Evolutionary conservation across 2,113 vertebrate genomes (phyloP), one percentile per base, ranked within the genome.

Genomic region (Hemiprocne comata): DNA sequence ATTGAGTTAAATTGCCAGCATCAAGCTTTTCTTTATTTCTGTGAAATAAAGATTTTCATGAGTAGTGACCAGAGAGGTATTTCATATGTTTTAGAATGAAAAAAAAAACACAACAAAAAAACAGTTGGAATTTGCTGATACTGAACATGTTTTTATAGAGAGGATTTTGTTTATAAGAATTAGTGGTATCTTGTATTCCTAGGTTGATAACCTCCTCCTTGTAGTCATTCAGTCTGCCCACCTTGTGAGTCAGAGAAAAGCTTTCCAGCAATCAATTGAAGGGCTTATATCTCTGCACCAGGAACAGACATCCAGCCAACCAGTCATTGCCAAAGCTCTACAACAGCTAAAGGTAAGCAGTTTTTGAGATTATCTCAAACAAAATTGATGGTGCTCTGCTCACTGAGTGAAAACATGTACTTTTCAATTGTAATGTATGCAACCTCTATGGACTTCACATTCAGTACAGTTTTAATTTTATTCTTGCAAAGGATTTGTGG

Each of bases 301-400:
- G 34, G 99, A 99, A 64, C 99, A 99, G 97, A 99, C 99, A 13
- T 99, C 99, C 29, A 99, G 99, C 81, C 99, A 99, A 93, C 99
- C 99, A 8, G 96, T 99, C 81, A 99, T 99, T 1, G 99, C 99
- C 33, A 98, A 97, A 51, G 99, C 99, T 79, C 96, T 99, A n/a
- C 98, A 99, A 69, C 98, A 99, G 95, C 98, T 99, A 12, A 99
- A 99, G 98, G 99, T 99, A 97, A 6, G 23, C 9, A 15, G 1
- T 31, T 29, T 34, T 57, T 2, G 17, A 66, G 10, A 31, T 62
- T 60, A 26, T 21, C 1, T 50, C 17, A 33, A 5, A 51, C 17
- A 64, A 17, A 25, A 31, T 15, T 67, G 29, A 12, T 51, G 7
- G 21, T 69, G 2, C 7, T 50, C 91, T 72, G 11, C 42, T 88